phyloP scores from a whole-genome alignment of 2,113 vertebrate species.

The Tretioscincus oriximinensis region DNA sequence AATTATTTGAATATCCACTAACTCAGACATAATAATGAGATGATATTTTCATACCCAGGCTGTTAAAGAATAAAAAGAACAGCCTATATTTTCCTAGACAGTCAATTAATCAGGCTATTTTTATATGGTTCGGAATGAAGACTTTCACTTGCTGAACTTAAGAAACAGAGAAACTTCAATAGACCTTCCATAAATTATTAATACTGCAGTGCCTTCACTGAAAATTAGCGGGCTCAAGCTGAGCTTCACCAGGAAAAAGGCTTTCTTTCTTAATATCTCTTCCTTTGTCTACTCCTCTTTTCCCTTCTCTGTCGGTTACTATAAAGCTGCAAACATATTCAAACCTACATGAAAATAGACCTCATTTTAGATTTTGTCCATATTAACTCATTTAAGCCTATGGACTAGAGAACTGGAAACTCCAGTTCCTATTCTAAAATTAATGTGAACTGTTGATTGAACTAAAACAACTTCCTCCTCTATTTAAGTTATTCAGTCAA shows the following conservation, averaged over 20 bases:
- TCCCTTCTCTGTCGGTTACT: no score
- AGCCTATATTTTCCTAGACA: slow-evolving; percentile 30
- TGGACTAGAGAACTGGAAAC: no score
- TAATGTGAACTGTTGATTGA: no score
- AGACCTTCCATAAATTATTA: slow-evolving; percentile 19
- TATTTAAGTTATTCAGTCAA: no score
- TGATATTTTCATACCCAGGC: slow-evolving; percentile 16
- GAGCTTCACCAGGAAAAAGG: background rate
- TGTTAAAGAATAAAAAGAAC: background rate
- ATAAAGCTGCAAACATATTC: no score
- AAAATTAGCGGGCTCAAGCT: slow-evolving; percentile 16
- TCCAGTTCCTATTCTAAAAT: no score
- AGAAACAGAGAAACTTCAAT: background rate
- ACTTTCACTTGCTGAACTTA: slow-evolving; percentile 15
- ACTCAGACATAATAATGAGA: slow-evolving; percentile 10
- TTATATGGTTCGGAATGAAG: slow-evolving; percentile 55
- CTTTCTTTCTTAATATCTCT: no score
- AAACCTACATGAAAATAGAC: no score
- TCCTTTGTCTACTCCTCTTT: no score
- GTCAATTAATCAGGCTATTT: slow-evolving; percentile 55
- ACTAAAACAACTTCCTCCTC: no score
- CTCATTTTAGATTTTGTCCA: no score
- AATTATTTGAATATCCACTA: slow-evolving; percentile 12
- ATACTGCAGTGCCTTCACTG: slow-evolving; percentile 3
- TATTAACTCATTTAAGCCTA: no score